Evolutionary conservation across 2,113 vertebrate species (phyloP), one percentile per base, ranked within the genome.

Genomic region (Hucho hucho): DNA sequence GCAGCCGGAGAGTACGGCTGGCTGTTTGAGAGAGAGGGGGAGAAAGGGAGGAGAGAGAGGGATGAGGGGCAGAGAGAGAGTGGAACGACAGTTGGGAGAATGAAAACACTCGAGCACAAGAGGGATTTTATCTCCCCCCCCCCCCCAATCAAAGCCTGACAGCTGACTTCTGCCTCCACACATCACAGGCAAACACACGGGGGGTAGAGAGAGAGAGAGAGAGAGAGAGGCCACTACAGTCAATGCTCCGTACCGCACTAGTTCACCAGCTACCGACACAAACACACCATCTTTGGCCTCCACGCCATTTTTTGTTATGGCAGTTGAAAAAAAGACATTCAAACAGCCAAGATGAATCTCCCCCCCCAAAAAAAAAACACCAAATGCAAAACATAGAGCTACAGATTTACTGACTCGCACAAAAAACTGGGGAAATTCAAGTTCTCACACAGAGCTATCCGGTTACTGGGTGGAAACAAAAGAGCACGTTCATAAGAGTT

Each of bases 141-240:
- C 73, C 32, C 32, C 32, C 43, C 63, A 18, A 89, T 91, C 89
- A 91, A 90, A 87, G 74, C 82, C 85, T 92, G 91, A 92, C 89
- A 89, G 91, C 86, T 88, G 89, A 90, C 88, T 91, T 84, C 89
- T 90, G 87, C 76, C 81, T 89, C 83, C 88, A 85, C 79, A 90
- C 88, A 90, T 66, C 73, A 77, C 64, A 84, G 65, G 56, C 1
- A 18, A 26, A 12, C 46, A 47, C 46, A 47, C 61, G 25, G 9
- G 43, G 64, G 69, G 64, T n/a, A 26, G 71, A 47, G 47, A 65
- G 65, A 66, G 72, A 56, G 28, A 53, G 73, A 81, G 76, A 61
- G 72, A 67, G 70, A 4, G 65, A 67, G 29, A 67, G 65, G 65
- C 3, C 49, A 18, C 49, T 18, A 56, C 49, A 56, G 49, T 72